Base-by-base conservation (phyloP, 2,888 invertebrate species). In the Molorchus minor region DNA sequence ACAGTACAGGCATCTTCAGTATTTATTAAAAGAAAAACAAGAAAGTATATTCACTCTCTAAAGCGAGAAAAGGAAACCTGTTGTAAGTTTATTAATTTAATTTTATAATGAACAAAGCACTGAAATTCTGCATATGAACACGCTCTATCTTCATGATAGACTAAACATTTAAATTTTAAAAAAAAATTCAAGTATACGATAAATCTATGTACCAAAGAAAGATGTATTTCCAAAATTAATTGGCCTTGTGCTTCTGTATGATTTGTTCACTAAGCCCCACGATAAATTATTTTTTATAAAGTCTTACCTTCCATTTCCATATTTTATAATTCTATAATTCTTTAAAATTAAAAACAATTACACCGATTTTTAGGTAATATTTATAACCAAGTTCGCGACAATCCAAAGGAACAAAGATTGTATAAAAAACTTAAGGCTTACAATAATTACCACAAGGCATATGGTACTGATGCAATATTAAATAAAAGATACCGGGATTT, bases 381-480 rank as follows among this genome's bases (percentile, higher is more conserved):
- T 62, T 88, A 90, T 77, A 84, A 87, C 41, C 93, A 93, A 72
- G 82, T 85, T 0, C 85, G 87, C 20, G 86, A 88, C 25, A 87
- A 87, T 1, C 85, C 86, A 0, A 86, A 86, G 59, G 94, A 94
- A 75, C 85, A 90, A 12, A 84, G 89, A 2, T 84, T 92, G 36
- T 91, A 94, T 67, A 87, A 89, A 25, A 92, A 93, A 75, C 79
- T 96, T 30, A 92, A 92, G 77, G 91, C 93, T 0, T 85, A 89
- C 68, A 91, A 91, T 51, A 85, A 89, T 10, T 96, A 95, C 80
- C 93, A 94, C 70, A 85, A 85, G 52, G 83, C 87, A 21, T 88
- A 88, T 75, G 94, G 95, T 0, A 83, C 85, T 33, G 93, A 94
- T 71, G 93, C 94, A 0, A 85, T 96, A 55, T 80, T 96, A 0